Conservation (phyloP, 2,113 vertebrate species). For the Sprattus sprattus region DNA sequence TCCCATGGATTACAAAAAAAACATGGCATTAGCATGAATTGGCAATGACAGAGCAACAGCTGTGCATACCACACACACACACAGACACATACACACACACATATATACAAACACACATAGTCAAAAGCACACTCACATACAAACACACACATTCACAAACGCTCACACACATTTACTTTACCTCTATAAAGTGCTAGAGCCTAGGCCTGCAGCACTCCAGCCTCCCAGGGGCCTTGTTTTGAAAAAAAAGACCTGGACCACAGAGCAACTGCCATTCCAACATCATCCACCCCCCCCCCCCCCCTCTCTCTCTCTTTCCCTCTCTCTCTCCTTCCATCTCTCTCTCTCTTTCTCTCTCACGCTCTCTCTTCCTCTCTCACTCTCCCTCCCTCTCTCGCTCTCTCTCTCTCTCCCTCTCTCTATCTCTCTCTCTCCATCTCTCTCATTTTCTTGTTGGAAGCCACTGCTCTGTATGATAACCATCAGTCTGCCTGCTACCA, state of each 20-base stretch:
- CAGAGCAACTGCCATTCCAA: neutral
- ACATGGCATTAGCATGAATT: conserved; percentile 18
- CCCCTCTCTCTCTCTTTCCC: neutral
- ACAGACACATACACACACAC: neutral
- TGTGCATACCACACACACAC: conserved; percentile 5
- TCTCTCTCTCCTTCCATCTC: neutral
- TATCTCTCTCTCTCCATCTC: neutral
- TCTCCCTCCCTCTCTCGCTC: neutral
- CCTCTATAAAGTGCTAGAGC: neutral
- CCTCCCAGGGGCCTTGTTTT: neutral
- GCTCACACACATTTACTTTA: neutral
- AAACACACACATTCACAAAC: neutral
- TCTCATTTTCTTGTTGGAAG: conserved; percentile 19
- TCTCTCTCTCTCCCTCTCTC: neutral
- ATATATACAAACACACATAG: neutral
- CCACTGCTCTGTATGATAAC: conserved; percentile 29
- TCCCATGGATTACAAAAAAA: conserved; percentile 2
- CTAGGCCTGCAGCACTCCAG: neutral
- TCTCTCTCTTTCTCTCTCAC: too few relatives aligned
- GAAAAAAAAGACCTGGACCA: neutral
- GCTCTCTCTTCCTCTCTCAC: too few relatives aligned
- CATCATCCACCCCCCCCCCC: neutral
- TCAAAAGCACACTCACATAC: neutral
- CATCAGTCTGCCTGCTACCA: conserved; percentile 36
- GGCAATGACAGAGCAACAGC: conserved; percentile 15